Percentiles rank a stretch among this genome's conserved stretches.
Conservation (phyloP, 2,888 invertebrate species). For the Agriotes lineatus region DNA sequence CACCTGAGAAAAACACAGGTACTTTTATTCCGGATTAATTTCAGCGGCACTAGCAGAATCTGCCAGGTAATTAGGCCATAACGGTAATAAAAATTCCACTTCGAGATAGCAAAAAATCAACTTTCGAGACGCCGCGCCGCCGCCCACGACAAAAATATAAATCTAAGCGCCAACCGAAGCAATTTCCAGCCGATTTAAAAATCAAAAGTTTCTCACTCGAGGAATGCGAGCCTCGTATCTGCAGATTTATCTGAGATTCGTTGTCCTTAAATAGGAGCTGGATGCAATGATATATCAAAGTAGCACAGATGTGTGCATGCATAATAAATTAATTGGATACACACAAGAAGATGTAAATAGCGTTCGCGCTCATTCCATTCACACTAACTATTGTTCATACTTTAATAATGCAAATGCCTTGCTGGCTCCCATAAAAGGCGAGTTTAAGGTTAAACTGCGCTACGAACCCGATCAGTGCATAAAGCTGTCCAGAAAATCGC, state of each 20-base stretch:
- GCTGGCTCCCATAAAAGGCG: slow-evolving; percentile 25
- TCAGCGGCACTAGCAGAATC: too few species aligned
- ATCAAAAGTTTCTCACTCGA: too few species aligned
- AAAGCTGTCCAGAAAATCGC: slow-evolving; percentile 1
- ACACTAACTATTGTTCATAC: slow-evolving; percentile 35
- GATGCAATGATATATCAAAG: slow-evolving; percentile 24
- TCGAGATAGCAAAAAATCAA: too few species aligned
- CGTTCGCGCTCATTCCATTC: slow-evolving; percentile 25
- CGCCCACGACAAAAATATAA: too few species aligned
- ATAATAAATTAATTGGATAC: slow-evolving; percentile 37
- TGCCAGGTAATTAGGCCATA: too few species aligned
- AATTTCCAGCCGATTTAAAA: too few species aligned
- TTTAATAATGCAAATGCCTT: slow-evolving; percentile 26
- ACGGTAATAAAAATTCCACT: too few species aligned
- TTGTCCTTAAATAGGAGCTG: slow-evolving; percentile 7
- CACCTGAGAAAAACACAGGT: too few species aligned
- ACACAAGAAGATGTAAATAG: slow-evolving; percentile 26
- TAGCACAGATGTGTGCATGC: slow-evolving; percentile 33
- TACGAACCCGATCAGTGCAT: background rate
- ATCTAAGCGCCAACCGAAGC: too few species aligned
- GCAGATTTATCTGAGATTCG: background rate
- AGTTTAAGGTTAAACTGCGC: slow-evolving; percentile 25
- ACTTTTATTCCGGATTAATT: too few species aligned
- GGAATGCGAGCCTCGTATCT: slow-evolving; percentile 4
- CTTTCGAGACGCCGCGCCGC: too few species aligned